Evolutionary conservation across 2,888 invertebrate species (phyloP), one percentile per base, ranked within the genome.

Genomic region (Melinaea menophilus): DNA sequence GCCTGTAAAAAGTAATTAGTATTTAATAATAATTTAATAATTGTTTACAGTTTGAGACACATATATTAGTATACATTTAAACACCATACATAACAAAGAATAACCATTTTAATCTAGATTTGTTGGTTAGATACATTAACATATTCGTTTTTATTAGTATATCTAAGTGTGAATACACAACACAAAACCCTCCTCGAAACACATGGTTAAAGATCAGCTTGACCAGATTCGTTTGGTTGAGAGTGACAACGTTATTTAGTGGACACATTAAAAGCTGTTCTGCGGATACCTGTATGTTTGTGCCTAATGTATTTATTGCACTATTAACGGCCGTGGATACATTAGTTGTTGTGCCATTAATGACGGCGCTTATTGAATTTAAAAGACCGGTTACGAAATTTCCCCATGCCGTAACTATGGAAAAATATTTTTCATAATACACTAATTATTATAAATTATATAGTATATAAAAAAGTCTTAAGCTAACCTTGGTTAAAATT

Each of bases 221-320:
- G 41, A 51, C 48, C 7, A 22, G 31, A 51, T 31, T 31, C 51
- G 31, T 31, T 51, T 51, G 51, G 41, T 51, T 7, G n/a, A 22
- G 31, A 51, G 51, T 51, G 63, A 56, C 59, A 62, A 31, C 55
- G 48, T 7, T 31, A 51, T 51, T 51, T 51, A 51, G 22, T 51
- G 22, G 51, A 7, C 51, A 51, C 51, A 51, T 51, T 51, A 31
- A 51, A 51, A 51, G 51, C 51, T 22, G 31, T 11, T 41, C 33
- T 13, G 33, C 55, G 13, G 70, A 67, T 90, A 90, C 90, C 90
- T 90, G 78, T 51, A 90, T 69, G 70, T 87, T 89, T 61, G 78
- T 76, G 78, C 88, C 88, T 54, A 90, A 13, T 3, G 90, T 88
- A 72, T 86, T 85, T 69, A 89, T 82, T 55, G 84, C 83, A 70